Evolutionary conservation across 2,113 vertebrate genomes (phyloP).

Genomic region (Chitala chitala): DNA sequence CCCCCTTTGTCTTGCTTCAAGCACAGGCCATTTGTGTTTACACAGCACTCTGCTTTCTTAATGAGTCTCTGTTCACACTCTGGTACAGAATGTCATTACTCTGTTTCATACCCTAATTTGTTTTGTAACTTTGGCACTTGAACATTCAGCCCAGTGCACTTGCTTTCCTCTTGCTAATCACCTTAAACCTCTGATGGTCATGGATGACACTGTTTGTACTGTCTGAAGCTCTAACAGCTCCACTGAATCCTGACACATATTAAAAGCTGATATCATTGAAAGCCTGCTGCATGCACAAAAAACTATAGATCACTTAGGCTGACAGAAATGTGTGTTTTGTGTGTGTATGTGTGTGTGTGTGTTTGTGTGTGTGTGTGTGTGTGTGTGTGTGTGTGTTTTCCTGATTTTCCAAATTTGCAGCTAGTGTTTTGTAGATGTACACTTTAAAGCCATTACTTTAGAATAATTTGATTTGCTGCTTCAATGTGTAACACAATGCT

Average conservation of each 20-base stretch:
- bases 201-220: constrained; percentile 29
- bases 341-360: too few species aligned
- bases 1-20: constrained; percentile 29
- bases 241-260: constrained; percentile 23
- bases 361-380: too few species aligned
- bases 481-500: constrained; percentile 30
- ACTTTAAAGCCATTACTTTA: constrained; percentile 37
- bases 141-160: constrained; percentile 39
- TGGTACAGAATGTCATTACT: constrained; percentile 32
- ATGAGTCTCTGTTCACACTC: constrained; percentile 45
- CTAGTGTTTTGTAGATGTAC: constrained; percentile 34
- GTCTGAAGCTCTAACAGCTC: constrained; percentile 33
- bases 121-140: constrained; percentile 42
- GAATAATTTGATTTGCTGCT: constrained; percentile 16
- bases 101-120: constrained; percentile 40
- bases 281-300: too few species aligned
- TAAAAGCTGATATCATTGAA: constrained; percentile 33
- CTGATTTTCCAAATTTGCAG: not conserved
- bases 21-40: constrained; percentile 38
- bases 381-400: too few species aligned
- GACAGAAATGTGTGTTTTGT: too few species aligned
- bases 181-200: constrained; percentile 44
- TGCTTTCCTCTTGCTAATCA: constrained; percentile 46
- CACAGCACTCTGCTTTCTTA: constrained; percentile 40
- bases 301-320: too few species aligned